Base-by-base conservation (phyloP, 2,888 invertebrate species). In the Standfussiana lucernea region DNA sequence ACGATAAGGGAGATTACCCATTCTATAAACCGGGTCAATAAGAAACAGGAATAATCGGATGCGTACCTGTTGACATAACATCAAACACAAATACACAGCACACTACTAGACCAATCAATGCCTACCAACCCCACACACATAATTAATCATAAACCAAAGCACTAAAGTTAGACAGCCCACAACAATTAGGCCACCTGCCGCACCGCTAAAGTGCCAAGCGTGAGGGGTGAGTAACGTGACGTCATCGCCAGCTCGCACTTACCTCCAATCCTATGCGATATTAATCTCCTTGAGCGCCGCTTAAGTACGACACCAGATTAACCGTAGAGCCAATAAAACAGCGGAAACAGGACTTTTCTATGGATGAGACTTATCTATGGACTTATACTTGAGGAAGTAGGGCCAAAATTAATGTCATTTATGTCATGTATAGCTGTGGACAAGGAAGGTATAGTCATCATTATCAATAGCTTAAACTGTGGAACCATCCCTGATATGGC, bases 221-320 rank as follows among this genome's bases (percentile, higher is more conserved):
- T 68, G 71, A 74, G 68, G 37, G 72, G 59, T 74, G 73, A 75
- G 72, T 77, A 64, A 74, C 70, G 75, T 78, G 77, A 73, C 85
- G 87, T 87, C 83, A 77, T 67, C 71, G 69, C 76, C 71, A 69
- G 68, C 79, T 75, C 83, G 72, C 76, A 77, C 79, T 81, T 76
- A 77, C 74, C 80, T 72, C 72, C 62, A 78, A 83, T 70, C 79
- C 75, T 77, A 66, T 68, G 70, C 72, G 78, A 81, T 86, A 87
- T 87, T 79, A 86, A 86, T 87, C 81, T 86, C 79, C 70, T 86
- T 69, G 76, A 80, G 66, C 79, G 53, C 62, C 73, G 82, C 77
- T 76, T 80, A 79, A 79, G 78, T 83, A 69, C 80, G 83, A 79
- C 74, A 75, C 59, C 79, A 72, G 86, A 86, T 86, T 87, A 87